A percentile compares a stretch with the other conserved stretches of the same genome.
Conservation (phyloP, 2,888 invertebrate species). For the Macrophya annulata region DNA sequence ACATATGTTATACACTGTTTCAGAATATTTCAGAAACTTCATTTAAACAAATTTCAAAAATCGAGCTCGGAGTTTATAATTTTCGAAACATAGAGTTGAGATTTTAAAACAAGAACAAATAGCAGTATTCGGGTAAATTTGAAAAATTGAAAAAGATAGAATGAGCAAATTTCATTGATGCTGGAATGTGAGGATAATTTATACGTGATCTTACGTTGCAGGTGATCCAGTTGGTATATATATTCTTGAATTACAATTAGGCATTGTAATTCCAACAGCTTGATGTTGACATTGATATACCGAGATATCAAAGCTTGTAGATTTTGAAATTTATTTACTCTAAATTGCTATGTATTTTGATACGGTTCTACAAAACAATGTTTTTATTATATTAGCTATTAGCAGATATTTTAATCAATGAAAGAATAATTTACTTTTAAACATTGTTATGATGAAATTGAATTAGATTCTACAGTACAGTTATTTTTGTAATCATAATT, state of each 20-base stretch:
- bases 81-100: neutral
- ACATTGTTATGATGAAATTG: neutral
- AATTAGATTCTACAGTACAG: neutral
- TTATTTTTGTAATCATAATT: neutral
- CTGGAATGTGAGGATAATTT: neutral
- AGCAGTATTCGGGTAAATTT: neutral
- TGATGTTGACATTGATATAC: slow-evolving; percentile 85
- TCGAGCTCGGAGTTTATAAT: neutral
- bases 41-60: neutral
- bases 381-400: neutral
- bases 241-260: slow-evolving; percentile 92
- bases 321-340: slow-evolving; percentile 78
- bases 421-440: neutral
- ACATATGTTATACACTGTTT: slow-evolving; percentile 23
- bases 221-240: slow-evolving; percentile 90
- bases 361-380: slow-evolving; percentile 67
- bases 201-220: slow-evolving; percentile 81
- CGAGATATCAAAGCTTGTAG: slow-evolving; percentile 84
- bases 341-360: slow-evolving; percentile 80
- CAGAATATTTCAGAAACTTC: neutral
- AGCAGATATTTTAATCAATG: neutral
- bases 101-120: neutral
- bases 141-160: neutral
- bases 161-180: neutral
- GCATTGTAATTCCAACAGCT: slow-evolving; percentile 89